Base-by-base conservation (phyloP, 2,113 vertebrate species). In the Chlamydotis undulata region DNA sequence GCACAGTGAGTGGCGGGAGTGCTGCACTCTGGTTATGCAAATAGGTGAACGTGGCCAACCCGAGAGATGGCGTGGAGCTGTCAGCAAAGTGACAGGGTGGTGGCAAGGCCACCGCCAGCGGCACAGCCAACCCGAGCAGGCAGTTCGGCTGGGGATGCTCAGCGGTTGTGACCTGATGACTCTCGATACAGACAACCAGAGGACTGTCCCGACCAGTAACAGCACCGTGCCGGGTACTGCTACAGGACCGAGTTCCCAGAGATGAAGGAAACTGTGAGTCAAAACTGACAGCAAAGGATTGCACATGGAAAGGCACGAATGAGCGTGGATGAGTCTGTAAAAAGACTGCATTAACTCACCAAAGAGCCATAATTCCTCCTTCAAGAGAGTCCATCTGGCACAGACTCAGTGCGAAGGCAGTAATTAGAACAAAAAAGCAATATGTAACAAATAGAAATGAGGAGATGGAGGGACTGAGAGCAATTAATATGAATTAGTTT, bases 41-140 rank as follows among this genome's bases (percentile, higher is more conserved):
- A 21, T 26, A 2, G 17, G 28, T 15, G 60, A 64, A 26, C 19
- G 16, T 1, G 11, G 49, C 49, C 60, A n/a, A 39, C 17, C 43
- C 0, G 2, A 26, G 79, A 39, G 65, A 10, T 0, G 8, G 43
- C 7, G 1, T 9, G 35, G 68, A 28, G 57, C 45, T 7, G 6
- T 43, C 56, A 29, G 31, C 49, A 24, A 47, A 49, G 60, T 23
- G 50, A 49, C 52, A 49, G 49, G 17, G 49, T 31, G 59, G 61
- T 35, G 52, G 24, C 83, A n/a, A 41, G 31, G 83, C 52, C 33
- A 71, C 29, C 0, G 10, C 35, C 22, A 19, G 56, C 4, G 19
- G 31, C 35, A 5, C 64, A 39, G 53, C 53, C 61, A 28, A 22
- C 28, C 50, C 3, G 2, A 57, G 26, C 16, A 6, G 80, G 76